Conservation (phyloP, 1,140 invertebrate genomes). For the Tachypleus tridentatus region DNA sequence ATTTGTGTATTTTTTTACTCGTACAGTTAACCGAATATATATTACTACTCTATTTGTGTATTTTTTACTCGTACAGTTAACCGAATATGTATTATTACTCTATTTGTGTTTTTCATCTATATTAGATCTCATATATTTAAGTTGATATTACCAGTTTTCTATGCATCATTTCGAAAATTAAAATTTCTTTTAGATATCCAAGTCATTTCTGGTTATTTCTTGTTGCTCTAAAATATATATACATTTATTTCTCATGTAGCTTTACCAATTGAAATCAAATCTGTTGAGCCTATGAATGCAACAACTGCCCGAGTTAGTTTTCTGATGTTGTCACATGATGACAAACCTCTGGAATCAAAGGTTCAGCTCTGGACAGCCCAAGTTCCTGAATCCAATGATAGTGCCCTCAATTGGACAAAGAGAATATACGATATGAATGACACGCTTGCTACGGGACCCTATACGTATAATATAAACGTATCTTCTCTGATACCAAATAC, state of each 20-base stretch:
- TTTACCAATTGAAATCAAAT: conserved; percentile 15
- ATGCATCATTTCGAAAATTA: too few relatives aligned
- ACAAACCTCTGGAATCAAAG: neutral
- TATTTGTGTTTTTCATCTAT: too few relatives aligned
- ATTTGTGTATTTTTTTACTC: too few relatives aligned
- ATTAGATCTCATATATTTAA: too few relatives aligned
- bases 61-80: too few relatives aligned
- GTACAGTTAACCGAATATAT: too few relatives aligned
- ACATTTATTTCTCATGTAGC: neutral
- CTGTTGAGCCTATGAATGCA: conserved; percentile 47
- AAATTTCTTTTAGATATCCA: too few relatives aligned
- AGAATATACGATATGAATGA: conserved; percentile 59
- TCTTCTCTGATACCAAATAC: conserved; percentile 57
- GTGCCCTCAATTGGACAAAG: conserved; percentile 47
- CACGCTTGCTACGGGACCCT: conserved; percentile 8
- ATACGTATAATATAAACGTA: conserved; percentile 39
- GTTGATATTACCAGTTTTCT: too few relatives aligned
- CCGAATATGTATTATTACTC: too few relatives aligned
- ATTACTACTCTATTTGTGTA: too few relatives aligned
- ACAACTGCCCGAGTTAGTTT: conserved; percentile 63
- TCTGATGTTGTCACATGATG: neutral
- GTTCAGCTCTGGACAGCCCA: conserved; percentile 11
- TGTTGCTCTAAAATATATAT: too few relatives aligned
- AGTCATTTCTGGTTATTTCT: too few relatives aligned
- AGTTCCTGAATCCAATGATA: conserved; percentile 11